These are phyloP conservation scores for Bucorvus abyssinicus DNA, from an alignment of 2,797 vertebrate species.

Conservation along the genomic window DNA sequence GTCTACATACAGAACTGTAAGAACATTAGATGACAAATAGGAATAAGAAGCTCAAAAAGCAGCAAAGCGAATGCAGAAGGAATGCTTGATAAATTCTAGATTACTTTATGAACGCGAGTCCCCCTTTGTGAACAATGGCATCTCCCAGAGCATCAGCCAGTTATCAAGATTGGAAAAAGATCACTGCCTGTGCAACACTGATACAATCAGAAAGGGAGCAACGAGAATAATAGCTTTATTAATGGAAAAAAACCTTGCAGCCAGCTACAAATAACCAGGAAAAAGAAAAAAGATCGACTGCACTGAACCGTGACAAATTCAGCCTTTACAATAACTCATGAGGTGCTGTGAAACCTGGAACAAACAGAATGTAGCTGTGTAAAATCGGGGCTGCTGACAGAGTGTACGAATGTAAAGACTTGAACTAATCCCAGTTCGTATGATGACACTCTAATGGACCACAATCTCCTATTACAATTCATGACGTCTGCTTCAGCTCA, in stretches of 20 bases:
- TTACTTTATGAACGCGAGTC: neutral
- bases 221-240: neutral
- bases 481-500: neutral
- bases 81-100: neutral
- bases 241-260: neutral
- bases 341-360: neutral
- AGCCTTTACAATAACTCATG: neutral
- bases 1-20: neutral
- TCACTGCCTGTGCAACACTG: neutral
- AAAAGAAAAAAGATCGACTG: neutral
- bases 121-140: neutral
- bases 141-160: neutral
- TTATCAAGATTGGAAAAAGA: neutral
- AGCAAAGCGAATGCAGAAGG: neutral
- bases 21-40: neutral
- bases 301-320: neutral
- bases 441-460: accelerated
- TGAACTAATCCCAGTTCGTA: neutral
- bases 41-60: neutral
- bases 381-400: neutral
- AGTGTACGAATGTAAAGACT: neutral
- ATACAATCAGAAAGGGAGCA: neutral
- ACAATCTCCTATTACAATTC: neutral
- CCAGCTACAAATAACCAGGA: neutral
- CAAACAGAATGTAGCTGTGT: neutral